phyloP scores from a whole-genome alignment of 2,888 invertebrate species.

The Andrena praecox region DNA sequence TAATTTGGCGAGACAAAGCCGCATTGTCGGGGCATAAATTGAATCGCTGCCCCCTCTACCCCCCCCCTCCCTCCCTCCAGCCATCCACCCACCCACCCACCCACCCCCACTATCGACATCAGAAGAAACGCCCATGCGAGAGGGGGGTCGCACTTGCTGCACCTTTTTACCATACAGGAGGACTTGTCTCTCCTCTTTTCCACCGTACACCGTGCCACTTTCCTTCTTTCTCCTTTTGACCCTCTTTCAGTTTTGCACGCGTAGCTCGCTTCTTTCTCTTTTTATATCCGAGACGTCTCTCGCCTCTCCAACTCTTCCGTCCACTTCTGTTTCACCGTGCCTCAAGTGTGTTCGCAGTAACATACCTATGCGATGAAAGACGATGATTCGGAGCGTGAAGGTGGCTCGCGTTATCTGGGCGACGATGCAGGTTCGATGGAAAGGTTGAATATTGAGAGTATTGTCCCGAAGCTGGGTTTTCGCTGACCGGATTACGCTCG shows the following conservation, averaged over 20 bases:
- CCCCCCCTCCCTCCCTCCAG: slow-evolving; percentile 21
- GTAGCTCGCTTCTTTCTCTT: neutral
- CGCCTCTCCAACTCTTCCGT: neutral
- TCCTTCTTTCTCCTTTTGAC: slow-evolving; percentile 12
- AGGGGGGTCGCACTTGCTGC: slow-evolving; percentile 48
- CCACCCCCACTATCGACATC: slow-evolving; percentile 67
- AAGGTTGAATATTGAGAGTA: no score
- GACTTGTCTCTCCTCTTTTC: slow-evolving; percentile 16
- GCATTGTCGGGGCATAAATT: slow-evolving; percentile 83
- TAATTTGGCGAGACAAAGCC: slow-evolving; percentile 84
- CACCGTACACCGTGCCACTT: neutral
- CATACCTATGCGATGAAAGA: neutral
- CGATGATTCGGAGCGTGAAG: neutral
- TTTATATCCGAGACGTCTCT: neutral
- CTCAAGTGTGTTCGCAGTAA: neutral
- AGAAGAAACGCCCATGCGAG: slow-evolving; percentile 66
- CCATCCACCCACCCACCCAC: slow-evolving; percentile 61
- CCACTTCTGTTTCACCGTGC: neutral
- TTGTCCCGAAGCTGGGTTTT: no score
- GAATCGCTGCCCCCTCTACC: slow-evolving; percentile 73
- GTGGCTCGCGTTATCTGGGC: neutral
- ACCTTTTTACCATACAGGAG: slow-evolving; percentile 23
- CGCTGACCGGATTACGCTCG: no score
- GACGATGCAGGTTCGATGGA: neutral
- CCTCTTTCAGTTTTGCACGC: slow-evolving; percentile 5